These are phyloP conservation scores for Drosophila nr. medialis DNA, from an alignment of 2,888 invertebrate genomes.

Conservation along the genomic window DNA sequence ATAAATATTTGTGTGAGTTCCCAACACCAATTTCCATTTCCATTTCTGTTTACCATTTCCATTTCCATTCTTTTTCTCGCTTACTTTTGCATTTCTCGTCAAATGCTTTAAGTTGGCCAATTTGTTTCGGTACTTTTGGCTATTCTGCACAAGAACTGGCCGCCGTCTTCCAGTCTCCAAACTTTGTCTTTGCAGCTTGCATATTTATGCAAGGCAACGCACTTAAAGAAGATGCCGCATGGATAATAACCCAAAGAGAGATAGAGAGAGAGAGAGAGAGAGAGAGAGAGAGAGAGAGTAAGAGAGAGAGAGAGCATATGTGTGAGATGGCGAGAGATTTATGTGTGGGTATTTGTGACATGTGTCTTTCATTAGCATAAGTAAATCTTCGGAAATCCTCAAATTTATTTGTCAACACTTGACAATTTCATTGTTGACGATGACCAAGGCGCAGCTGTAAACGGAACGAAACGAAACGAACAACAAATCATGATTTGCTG, in stretches of 20 bases:
- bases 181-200: constrained; percentile 31
- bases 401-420: constrained; percentile 84
- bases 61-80: constrained; percentile 41
- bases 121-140: constrained; percentile 74
- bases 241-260: constrained; percentile 21
- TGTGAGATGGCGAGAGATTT: constrained; percentile 22
- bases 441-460: constrained; percentile 61
- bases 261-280: constrained; percentile 4
- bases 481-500: constrained; percentile 77
- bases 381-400: constrained; percentile 79
- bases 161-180: constrained; percentile 15
- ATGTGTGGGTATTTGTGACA: constrained; percentile 73
- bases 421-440: constrained; percentile 82
- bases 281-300: background rate
- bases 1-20: constrained; percentile 68
- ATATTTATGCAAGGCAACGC: constrained; percentile 73
- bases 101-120: constrained; percentile 69
- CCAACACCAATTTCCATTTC: constrained; percentile 29
- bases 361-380: constrained; percentile 81
- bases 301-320: constrained; percentile 4
- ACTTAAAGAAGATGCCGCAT: constrained; percentile 70
- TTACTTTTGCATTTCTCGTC: constrained; percentile 61
- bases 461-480: constrained; percentile 37
- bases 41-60: constrained; percentile 30
- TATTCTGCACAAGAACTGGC: constrained; percentile 33